Evolutionary conservation across 2,888 invertebrate genomes (phyloP).

Genomic region (Alsophila aescularia): DNA sequence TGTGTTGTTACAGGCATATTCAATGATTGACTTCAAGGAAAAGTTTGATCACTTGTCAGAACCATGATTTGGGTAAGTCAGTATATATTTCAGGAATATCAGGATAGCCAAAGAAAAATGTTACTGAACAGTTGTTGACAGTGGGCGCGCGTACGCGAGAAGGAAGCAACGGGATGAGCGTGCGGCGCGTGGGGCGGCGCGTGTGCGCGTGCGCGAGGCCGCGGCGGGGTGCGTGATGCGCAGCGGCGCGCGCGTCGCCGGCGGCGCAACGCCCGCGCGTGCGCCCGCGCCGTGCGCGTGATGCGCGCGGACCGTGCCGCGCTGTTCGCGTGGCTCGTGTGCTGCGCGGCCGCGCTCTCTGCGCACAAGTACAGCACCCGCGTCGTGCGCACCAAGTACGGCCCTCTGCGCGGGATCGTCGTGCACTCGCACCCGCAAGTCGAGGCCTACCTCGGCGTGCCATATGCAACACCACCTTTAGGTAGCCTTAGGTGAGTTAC

Average conservation of each 20-base stretch:
- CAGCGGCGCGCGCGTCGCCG: conserved; percentile 59
- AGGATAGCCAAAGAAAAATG: background rate
- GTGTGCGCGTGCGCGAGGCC: conserved; percentile 38
- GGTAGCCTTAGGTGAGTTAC: conserved; percentile 90
- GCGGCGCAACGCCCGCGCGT: conserved; percentile 63
- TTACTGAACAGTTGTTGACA: conserved; percentile 35
- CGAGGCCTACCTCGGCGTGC: conserved; percentile 96
- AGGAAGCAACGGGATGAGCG: conserved; percentile 61
- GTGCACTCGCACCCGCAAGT: conserved; percentile 92
- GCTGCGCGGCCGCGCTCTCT: conserved; percentile 82
- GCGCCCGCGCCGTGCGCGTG: conserved; percentile 68
- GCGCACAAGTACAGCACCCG: conserved; percentile 92
- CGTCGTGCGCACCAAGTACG: conserved; percentile 95
- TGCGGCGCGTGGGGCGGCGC: conserved; percentile 57
- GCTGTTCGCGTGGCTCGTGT: conserved; percentile 84
- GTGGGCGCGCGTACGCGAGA: conserved; percentile 69
- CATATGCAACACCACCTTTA: conserved; percentile 96
- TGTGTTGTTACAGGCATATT: conserved; percentile 62
- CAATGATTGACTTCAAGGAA: conserved; percentile 55
- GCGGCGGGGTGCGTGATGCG: conserved; percentile 66
- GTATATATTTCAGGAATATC: background rate
- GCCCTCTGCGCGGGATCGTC: conserved; percentile 93
- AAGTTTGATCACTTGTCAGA: conserved; percentile 45
- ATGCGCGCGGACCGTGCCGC: conserved; percentile 81
- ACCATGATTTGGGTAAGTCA: conserved; percentile 73